Base-by-base conservation (phyloP, 1,140 invertebrate species). In the Bombyx mori region DNA sequence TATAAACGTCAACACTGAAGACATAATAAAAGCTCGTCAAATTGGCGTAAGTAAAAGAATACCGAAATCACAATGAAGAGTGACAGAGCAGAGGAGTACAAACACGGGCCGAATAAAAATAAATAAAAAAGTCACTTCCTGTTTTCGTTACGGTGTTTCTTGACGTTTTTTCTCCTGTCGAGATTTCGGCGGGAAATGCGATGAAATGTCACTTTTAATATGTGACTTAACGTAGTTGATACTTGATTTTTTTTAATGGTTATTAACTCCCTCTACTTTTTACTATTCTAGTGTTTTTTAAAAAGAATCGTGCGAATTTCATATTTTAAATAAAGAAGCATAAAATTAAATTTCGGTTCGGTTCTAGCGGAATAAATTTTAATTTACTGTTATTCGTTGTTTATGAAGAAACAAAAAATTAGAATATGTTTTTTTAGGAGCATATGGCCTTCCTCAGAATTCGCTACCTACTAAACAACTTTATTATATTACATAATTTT, bases 121-220 rank as follows among this genome's bases (percentile, higher is more conserved):
- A 35, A 35, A 35, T 35, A 35, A 35, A 35, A 65, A 71, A 67
- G 57, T 57, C 52, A 53, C 54, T 61, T 63, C 60, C 69, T 73
- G 67, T 64, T 69, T 62, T 68, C 59, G 49, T 60, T 54, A 56
- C 45, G 49, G 46, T 52, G 54, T 57, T 44, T 53, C 50, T 49
- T 42, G 54, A 43, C 53, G 54, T 52, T 63, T 63, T 65, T 73
- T 73, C 63, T 71, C 58, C 58, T 57, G 62, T 65, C 66, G 62
- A 68, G 71, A 56, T 60, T 64, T 53, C 56, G 61, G 57, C 60
- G 58, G 63, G 67, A 73, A 67, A 73, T 62, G 73, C 71, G 72
- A 66, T 63, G 61, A 71, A 74, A 76, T 73, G 71, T 75, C 71
- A 75, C 69, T 62, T 70, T 66, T 52, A 59, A 58, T 60, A 42